Conservation (phyloP, 2,113 vertebrate species). For the Poecile atricapillus region DNA sequence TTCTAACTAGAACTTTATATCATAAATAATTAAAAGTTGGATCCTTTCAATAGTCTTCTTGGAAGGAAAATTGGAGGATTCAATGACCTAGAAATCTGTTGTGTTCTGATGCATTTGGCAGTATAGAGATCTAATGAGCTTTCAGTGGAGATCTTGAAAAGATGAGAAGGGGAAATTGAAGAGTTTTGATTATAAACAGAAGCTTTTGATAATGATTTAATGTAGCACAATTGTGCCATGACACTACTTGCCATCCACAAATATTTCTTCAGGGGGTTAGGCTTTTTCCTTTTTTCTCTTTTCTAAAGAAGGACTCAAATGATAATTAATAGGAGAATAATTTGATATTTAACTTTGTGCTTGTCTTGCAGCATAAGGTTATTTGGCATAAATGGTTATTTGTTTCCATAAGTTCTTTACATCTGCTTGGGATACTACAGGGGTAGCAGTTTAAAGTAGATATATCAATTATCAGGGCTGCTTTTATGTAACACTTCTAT, state of each 20-base stretch:
- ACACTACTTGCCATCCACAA: not conserved
- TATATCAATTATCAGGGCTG: not conserved
- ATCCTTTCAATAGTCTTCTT: not conserved
- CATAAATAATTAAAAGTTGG: not conserved
- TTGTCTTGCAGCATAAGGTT: not conserved
- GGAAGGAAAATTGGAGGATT: not conserved
- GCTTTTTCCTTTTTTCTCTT: not conserved
- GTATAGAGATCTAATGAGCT: not conserved
- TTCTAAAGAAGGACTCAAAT: not conserved
- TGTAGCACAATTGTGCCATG: conserved; percentile 5
- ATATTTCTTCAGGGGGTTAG: not conserved
- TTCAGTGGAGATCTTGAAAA: not conserved
- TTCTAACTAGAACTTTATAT: not conserved
- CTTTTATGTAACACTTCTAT: not conserved
- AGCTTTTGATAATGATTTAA: not conserved
- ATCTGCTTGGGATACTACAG: not conserved
- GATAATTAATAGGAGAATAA: not conserved
- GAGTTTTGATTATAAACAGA: not conserved
- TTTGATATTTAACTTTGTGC: not conserved
- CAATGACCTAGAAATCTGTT: not conserved
- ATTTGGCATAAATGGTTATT: not conserved
- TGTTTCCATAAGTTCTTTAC: not conserved
- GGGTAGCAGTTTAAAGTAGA: not conserved
- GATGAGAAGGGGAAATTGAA: not conserved
- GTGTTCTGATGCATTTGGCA: not conserved